Percentiles rank a stretch among this genome's conserved stretches.
Conservation (phyloP, 1,140 invertebrate genomes). For the Tetramorium simillimum region DNA sequence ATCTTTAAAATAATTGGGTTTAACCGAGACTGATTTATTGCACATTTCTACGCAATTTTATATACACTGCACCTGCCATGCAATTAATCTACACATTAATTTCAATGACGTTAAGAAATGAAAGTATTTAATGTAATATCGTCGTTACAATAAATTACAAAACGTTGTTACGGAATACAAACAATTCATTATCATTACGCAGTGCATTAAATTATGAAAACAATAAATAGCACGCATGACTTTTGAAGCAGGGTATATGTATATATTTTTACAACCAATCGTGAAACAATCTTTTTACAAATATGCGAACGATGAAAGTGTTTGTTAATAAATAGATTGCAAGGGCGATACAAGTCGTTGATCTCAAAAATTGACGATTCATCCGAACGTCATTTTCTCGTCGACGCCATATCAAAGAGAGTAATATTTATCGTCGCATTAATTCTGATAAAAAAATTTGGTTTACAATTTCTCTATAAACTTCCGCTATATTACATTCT, state of each 20-base stretch:
- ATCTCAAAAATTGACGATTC: conserved; percentile 35
- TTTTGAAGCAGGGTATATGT: conserved; percentile 33
- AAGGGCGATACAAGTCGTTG: conserved; percentile 3
- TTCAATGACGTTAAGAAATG: not conserved
- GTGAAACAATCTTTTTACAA: conserved; percentile 66
- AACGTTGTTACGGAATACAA: conserved; percentile 15
- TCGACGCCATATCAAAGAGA: not conserved
- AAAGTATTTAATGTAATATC: conserved; percentile 6
- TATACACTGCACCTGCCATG: not conserved
- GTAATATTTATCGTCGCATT: conserved; percentile 24
- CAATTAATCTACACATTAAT: conserved; percentile 18
- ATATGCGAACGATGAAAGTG: conserved; percentile 47
- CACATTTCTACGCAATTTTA: conserved; percentile 2
- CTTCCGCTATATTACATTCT: conserved; percentile 46
- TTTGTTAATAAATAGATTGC: conserved; percentile 69
- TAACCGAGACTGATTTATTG: not conserved
- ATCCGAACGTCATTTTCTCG: not conserved
- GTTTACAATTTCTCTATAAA: conserved; percentile 51
- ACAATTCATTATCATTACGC: conserved; percentile 38
- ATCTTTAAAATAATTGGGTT: not conserved
- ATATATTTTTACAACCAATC: conserved; percentile 47
- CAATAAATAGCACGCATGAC: conserved; percentile 66
- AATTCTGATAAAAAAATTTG: conserved; percentile 30
- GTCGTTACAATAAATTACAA: conserved; percentile 56
- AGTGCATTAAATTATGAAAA: conserved; percentile 68